phyloP scores from a whole-genome alignment of 2,888 invertebrate genomes.

The Prosopocoilus inquinatus region DNA sequence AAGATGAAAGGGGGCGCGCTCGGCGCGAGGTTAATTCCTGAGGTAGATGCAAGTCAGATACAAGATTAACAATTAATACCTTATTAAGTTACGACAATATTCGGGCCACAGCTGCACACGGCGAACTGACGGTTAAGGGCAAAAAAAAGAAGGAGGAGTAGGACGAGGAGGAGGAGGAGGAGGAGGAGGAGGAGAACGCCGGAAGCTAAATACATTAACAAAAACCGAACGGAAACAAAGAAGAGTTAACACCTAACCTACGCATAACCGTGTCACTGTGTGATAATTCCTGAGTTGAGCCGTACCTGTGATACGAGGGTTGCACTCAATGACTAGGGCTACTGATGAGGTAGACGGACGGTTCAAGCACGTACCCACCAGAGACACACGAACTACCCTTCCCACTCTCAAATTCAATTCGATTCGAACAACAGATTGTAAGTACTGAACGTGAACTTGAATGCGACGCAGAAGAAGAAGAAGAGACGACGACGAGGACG shows the following conservation, averaged over 20 bases:
- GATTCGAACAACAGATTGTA: no score
- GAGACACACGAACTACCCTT: constrained; percentile 12
- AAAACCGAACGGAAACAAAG: constrained; percentile 3
- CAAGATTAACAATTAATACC: no score
- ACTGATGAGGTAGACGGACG: constrained; percentile 24
- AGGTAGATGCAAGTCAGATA: constrained; percentile 13
- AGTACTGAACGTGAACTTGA: no score
- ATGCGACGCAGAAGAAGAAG: no score
- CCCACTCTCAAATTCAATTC: constrained; percentile 15
- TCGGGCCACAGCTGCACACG: constrained; percentile 16
- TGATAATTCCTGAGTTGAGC: constrained; percentile 23
- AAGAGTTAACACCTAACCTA: constrained; percentile 18
- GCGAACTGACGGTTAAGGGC: neutral
- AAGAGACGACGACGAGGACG: constrained; percentile 12
- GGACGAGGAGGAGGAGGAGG: no score
- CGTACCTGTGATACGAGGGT: constrained; percentile 19
- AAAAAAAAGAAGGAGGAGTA: no score
- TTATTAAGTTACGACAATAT: constrained; percentile 11
- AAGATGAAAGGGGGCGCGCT: constrained; percentile 2
- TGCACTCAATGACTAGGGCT: constrained; percentile 24
- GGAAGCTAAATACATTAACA: constrained; percentile 9
- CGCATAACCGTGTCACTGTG: constrained; percentile 19
- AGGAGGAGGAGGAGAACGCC: neutral
- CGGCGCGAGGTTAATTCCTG: constrained; percentile 4
- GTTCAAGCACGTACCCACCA: constrained; percentile 23